Conservation (phyloP, 2,888 invertebrate genomes). For the Papilio protenor region DNA sequence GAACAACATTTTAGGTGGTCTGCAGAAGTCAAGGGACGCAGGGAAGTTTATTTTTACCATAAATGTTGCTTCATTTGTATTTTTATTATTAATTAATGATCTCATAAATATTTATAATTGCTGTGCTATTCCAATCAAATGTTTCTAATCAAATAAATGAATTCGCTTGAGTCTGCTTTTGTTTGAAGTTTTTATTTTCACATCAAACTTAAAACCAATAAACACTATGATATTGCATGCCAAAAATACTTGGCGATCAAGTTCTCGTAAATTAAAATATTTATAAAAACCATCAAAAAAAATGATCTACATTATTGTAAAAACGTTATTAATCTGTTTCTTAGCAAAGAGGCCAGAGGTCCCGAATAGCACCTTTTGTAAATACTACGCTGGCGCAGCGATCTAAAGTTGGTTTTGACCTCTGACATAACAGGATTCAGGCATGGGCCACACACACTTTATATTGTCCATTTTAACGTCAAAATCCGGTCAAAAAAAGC, state of each 20-base stretch:
- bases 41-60: background rate
- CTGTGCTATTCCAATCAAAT: background rate
- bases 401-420: no score
- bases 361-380: no score
- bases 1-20: background rate
- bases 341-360: no score
- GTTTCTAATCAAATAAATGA: conserved; percentile 13
- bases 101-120: conserved; percentile 15
- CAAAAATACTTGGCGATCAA: background rate
- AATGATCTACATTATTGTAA: no score
- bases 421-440: no score
- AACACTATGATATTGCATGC: background rate
- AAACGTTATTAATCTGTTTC: no score
- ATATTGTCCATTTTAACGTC: no score
- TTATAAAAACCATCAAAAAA: no score
- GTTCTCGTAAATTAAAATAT: no score
- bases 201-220: background rate
- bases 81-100: conserved; percentile 4
- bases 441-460: no score
- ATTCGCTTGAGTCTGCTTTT: conserved; percentile 19
- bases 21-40: background rate
- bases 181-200: conserved; percentile 9
- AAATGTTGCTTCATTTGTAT: background rate
- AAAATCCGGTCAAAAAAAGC: no score
- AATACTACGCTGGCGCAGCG: no score